Base-by-base conservation (phyloP, 30 jellyfish, hydroid and myxozoan species). In the Nemopilema nomurai region DNA sequence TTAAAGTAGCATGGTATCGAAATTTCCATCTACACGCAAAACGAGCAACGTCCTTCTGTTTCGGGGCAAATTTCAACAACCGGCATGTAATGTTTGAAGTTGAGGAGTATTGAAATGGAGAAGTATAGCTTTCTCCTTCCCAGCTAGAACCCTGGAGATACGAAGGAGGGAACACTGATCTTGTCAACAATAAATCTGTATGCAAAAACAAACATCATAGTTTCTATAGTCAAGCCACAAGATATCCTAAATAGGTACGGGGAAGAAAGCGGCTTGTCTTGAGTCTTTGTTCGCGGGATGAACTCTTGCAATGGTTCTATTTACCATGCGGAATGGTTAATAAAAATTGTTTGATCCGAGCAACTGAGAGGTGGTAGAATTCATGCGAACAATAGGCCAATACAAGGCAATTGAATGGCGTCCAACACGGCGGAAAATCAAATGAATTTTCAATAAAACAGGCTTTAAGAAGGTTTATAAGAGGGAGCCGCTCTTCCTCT, bases 391-490 rank as follows among this genome's bases (percentile, higher is more conserved):
- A 84, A 84, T 84, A 66, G 78, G 87, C 87, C 83, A 74, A 84
- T 84, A 84, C 83, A 84, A 29, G 79, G 76, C 65, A 33, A 84
- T 84, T 84, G 83, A 84, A 84, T 49, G 87, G 83, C 64, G 84
- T 74, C 93, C 93, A 84, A 84, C 83, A 31, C 93, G 77, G 87
- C 93, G 93, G 93, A 84, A 74, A 84, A 84, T 84, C 93, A 84
- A 84, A 77, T 68, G 93, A 84, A 84, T 74, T 84, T 74, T 84
- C 93, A 84, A 84, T 74, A 84, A 84, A 75, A 29, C 77, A 29
- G 67, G 87, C 87, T 83, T 74, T 73, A 51, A 72, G 82, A 84
- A 86, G 93, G 75, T 84, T 33, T 20, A 52, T 67, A 18, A 74
- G 87, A 73, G 70, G 65, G 26, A 24, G 85, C 93, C 88, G 93